Evolutionary conservation across 2,888 invertebrate species (phyloP).

Genomic region (Sepioteuthis lessoniana): DNA sequence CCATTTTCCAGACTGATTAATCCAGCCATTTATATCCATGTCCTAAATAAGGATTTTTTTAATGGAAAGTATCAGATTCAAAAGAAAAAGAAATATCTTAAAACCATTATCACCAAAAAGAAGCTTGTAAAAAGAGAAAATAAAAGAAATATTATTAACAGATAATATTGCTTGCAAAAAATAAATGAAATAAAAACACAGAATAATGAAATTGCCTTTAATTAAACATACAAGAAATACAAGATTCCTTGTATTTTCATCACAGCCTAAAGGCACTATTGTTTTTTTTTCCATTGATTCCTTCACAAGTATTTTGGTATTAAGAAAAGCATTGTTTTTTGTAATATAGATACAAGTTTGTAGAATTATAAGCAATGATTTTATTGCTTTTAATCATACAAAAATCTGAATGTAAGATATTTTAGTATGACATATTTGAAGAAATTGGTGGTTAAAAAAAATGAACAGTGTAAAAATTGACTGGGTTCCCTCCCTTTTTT

Average conservation of each 20-base stretch:
- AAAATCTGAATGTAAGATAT: background rate
- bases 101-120: conserved; percentile 33
- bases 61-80: background rate
- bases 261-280: background rate
- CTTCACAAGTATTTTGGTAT: too few relatives aligned
- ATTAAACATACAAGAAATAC: background rate
- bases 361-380: background rate
- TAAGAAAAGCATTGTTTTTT: too few relatives aligned
- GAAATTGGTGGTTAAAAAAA: background rate
- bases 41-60: background rate
- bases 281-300: background rate
- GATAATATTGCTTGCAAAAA: background rate
- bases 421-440: background rate
- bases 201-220: conserved; percentile 2
- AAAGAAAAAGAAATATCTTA: background rate
- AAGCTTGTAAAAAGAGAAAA: background rate
- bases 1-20: background rate
- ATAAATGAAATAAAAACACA: background rate
- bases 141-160: background rate
- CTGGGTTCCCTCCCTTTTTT: too few relatives aligned
- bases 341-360: background rate
- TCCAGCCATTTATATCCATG: background rate
- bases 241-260: background rate
- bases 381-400: background rate
- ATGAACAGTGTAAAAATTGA: background rate